A percentile compares a stretch with the other conserved stretches of the same genome.
phyloP scores from a whole-genome alignment of 2,888 invertebrate species.

The Hylaea fasciaria region DNA sequence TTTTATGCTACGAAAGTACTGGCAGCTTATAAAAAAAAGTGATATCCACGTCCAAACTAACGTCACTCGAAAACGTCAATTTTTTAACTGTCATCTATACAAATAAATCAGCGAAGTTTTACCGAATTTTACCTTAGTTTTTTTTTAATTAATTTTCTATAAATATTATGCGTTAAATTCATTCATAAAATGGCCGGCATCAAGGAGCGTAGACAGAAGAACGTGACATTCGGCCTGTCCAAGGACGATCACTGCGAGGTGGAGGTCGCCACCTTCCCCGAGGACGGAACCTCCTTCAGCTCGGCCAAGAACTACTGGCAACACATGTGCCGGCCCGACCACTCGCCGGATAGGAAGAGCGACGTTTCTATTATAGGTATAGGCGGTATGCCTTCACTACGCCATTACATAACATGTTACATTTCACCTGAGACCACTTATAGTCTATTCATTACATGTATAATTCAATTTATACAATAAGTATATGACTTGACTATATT shows the following conservation, averaged over 20 bases:
- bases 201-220: constrained; percentile 67
- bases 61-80: constrained; percentile 35
- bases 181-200: constrained; percentile 52
- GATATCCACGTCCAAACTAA: constrained; percentile 32
- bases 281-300: constrained; percentile 63
- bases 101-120: constrained; percentile 52
- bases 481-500: too few species aligned
- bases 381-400: not conserved
- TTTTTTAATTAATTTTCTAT: constrained; percentile 47
- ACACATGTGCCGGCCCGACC: constrained; percentile 52
- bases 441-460: too few species aligned
- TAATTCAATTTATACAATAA: too few species aligned
- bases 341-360: constrained; percentile 43
- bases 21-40: constrained; percentile 9
- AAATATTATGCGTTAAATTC: constrained; percentile 42
- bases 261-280: constrained; percentile 50
- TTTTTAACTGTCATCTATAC: constrained; percentile 37
- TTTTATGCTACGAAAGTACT: not conserved
- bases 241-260: constrained; percentile 69
- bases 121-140: constrained; percentile 57
- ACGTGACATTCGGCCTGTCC: constrained; percentile 70
- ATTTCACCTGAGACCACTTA: too few species aligned
- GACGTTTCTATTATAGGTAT: constrained; percentile 53
- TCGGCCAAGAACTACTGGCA: constrained; percentile 74
- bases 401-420: too few species aligned